A percentile compares a stretch with the other conserved stretches of the same genome.
Evolutionary conservation across 1,140 invertebrate species (phyloP).

Genomic region (Thereuonema tuberculata): DNA sequence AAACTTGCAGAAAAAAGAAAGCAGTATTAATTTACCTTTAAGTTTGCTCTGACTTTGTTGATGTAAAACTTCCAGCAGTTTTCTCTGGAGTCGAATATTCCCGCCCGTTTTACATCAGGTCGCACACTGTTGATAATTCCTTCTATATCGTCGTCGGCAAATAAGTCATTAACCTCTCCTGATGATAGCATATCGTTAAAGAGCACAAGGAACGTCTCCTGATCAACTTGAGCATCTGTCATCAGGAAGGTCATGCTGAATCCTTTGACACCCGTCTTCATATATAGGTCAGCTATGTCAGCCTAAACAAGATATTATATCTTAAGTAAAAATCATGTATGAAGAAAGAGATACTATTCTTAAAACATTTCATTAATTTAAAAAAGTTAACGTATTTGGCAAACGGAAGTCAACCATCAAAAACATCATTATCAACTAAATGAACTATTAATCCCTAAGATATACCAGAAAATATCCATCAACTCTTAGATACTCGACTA

Average conservation of each 20-base stretch:
- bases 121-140: constrained; percentile 81
- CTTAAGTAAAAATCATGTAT: too few species aligned
- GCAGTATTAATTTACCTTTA: constrained; percentile 73
- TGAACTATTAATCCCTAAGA: too few species aligned
- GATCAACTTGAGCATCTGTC: constrained; percentile 91
- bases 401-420: too few species aligned
- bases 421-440: too few species aligned
- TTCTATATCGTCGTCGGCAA: constrained; percentile 90
- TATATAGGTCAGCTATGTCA: constrained; percentile 70
- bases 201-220: constrained; percentile 85
- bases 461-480: too few species aligned
- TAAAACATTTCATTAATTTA: too few species aligned
- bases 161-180: constrained; percentile 88
- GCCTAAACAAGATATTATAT: too few species aligned
- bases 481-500: too few species aligned
- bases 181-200: constrained; percentile 91
- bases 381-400: too few species aligned
- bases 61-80: constrained; percentile 98
- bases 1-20: too few species aligned
- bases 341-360: too few species aligned
- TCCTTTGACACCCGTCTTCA: constrained; percentile 86
- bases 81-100: constrained; percentile 70
- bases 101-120: constrained; percentile 69
- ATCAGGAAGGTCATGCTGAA: constrained; percentile 87
- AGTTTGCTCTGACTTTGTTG: constrained; percentile 72